phyloP scores from a whole-genome alignment of 2,888 invertebrate genomes.

The Trachelus stipa region DNA sequence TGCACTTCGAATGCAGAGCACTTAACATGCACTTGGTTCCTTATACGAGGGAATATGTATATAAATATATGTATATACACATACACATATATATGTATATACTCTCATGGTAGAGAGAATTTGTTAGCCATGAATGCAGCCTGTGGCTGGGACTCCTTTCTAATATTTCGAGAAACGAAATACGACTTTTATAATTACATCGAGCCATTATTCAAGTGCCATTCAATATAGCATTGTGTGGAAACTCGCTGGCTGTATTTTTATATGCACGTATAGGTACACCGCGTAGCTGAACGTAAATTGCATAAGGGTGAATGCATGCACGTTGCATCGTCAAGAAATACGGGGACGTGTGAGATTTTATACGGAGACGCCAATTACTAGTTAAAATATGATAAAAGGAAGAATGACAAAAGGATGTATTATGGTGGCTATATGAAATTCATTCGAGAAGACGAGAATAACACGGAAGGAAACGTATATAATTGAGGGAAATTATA shows the following conservation, averaged over 20 bases:
- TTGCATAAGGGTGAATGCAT: not conserved
- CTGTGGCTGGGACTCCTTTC: not conserved
- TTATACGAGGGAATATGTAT: not conserved
- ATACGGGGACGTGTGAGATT: not conserved
- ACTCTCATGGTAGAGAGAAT: not conserved
- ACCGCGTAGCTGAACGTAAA: not conserved
- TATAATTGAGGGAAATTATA: not conserved
- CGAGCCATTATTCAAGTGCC: not conserved
- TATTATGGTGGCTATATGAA: not conserved
- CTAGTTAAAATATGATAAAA: not conserved
- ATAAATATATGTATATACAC: not conserved
- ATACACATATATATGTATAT: not conserved
- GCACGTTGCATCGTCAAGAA: not conserved
- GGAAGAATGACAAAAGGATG: not conserved
- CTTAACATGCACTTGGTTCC: not conserved
- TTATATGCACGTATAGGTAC: not conserved
- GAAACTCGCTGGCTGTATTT: not conserved
- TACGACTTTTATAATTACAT: not conserved
- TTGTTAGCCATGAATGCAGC: not conserved
- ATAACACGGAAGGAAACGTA: not conserved
- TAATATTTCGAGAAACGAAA: not conserved
- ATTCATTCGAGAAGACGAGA: not conserved
- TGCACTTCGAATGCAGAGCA: not conserved
- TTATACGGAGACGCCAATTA: not conserved
- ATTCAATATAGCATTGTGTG: not conserved